Evolutionary conservation across 2,113 vertebrate genomes (phyloP).

Genomic region (Microcebus jonahi): DNA sequence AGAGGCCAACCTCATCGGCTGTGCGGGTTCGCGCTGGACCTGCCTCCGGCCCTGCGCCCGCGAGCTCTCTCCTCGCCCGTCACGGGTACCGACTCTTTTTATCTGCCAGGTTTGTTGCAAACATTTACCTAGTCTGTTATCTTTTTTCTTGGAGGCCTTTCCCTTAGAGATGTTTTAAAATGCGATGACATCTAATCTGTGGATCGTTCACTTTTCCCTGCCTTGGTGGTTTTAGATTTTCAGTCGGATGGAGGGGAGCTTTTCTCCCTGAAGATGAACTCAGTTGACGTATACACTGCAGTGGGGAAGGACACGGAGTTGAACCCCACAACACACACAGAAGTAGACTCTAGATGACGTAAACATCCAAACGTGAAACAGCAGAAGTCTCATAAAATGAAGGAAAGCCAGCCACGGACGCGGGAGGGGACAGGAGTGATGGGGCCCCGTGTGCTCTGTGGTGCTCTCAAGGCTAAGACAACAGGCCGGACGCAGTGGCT

Average conservation of each 20-base stretch:
- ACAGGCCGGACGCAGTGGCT: rapidly evolving
- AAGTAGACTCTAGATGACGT: background rate
- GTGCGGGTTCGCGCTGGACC: background rate
- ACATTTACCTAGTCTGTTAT: background rate
- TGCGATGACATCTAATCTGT: background rate
- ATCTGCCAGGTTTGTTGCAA: background rate
- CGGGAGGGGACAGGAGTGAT: too few species aligned
- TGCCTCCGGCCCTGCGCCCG: background rate
- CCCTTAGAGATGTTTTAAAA: background rate
- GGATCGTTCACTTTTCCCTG: background rate
- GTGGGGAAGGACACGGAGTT: background rate
- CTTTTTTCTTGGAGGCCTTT: background rate
- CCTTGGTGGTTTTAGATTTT: background rate
- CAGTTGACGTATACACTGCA: background rate
- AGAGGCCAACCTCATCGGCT: background rate
- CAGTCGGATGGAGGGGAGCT: background rate
- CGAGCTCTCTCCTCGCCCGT: background rate
- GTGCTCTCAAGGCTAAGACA: background rate
- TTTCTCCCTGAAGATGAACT: background rate
- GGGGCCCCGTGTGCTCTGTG: background rate
- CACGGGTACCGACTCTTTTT: rapidly evolving
- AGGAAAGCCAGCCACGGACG: background rate
- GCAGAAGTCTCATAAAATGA: background rate
- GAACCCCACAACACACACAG: too few species aligned
- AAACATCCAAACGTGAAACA: background rate